phyloP scores from a whole-genome alignment of 2,888 invertebrate species.

The Eudemis profundana region DNA sequence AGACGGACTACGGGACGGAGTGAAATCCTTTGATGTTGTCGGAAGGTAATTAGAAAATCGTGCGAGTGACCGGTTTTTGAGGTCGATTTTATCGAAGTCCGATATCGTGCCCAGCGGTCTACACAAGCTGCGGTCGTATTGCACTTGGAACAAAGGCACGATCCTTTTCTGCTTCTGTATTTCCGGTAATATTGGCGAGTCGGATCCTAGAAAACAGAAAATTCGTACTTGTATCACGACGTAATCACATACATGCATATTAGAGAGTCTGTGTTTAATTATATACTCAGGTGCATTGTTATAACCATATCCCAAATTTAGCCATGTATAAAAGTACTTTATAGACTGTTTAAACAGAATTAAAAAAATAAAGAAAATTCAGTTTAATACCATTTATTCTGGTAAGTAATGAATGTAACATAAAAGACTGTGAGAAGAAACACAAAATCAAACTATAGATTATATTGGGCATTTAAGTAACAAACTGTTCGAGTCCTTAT shows the following conservation, averaged over 20 bases:
- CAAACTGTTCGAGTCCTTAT: neutral
- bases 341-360: neutral
- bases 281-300: constrained; percentile 48
- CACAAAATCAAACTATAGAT: neutral
- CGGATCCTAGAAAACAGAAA: constrained; percentile 79
- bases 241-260: constrained; percentile 50
- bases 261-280: constrained; percentile 44
- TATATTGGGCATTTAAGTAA: no score
- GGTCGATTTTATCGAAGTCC: constrained; percentile 68
- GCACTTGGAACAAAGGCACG: constrained; percentile 79
- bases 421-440: neutral
- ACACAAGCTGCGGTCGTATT: constrained; percentile 77
- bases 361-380: neutral
- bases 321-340: constrained; percentile 19
- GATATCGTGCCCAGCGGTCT: constrained; percentile 74
- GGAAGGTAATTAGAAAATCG: constrained; percentile 26
- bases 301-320: constrained; percentile 36
- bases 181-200: constrained; percentile 55
- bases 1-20: constrained; percentile 67
- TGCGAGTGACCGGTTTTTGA: constrained; percentile 43
- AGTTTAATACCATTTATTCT: constrained; percentile 20
- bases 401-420: neutral
- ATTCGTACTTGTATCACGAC: constrained; percentile 52
- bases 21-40: constrained; percentile 47
- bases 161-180: constrained; percentile 62